These are phyloP conservation scores for Chrysolina oricalcia DNA, from an alignment of 2,888 invertebrate genomes.

Conservation along the genomic window DNA sequence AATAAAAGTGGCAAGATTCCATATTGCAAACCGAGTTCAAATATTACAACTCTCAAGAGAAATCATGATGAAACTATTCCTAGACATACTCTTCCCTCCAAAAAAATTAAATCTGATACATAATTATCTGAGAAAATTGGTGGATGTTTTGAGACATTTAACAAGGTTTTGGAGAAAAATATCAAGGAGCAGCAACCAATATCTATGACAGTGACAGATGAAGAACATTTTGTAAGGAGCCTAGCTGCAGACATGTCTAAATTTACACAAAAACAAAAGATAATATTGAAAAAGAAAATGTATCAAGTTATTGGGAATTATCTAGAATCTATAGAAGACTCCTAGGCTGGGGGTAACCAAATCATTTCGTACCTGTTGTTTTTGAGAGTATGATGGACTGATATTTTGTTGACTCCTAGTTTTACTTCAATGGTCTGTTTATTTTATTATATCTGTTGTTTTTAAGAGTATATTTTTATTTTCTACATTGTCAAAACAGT, in stretches of 20 bases:
- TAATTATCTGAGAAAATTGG: conserved; percentile 1
- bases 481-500: too few relatives aligned
- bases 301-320: background rate
- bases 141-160: conserved; percentile 15
- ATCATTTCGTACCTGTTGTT: too few relatives aligned
- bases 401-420: too few relatives aligned
- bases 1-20: background rate
- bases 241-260: too few relatives aligned
- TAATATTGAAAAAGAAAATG: conserved; percentile 14
- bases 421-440: too few relatives aligned
- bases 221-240: conserved; percentile 20
- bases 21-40: background rate
- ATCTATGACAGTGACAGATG: background rate
- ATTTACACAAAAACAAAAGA: background rate
- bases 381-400: too few relatives aligned
- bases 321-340: background rate
- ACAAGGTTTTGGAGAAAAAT: conserved; percentile 20
- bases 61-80: background rate
- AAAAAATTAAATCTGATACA: conserved; percentile 12
- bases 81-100: conserved; percentile 5
- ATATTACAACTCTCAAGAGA: background rate
- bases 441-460: too few relatives aligned
- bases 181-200: conserved; percentile 9
- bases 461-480: too few relatives aligned
- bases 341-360: too few relatives aligned